These are phyloP conservation scores for Branchellion lobata DNA, from an alignment of 2,888 invertebrate species.

Conservation along the genomic window DNA sequence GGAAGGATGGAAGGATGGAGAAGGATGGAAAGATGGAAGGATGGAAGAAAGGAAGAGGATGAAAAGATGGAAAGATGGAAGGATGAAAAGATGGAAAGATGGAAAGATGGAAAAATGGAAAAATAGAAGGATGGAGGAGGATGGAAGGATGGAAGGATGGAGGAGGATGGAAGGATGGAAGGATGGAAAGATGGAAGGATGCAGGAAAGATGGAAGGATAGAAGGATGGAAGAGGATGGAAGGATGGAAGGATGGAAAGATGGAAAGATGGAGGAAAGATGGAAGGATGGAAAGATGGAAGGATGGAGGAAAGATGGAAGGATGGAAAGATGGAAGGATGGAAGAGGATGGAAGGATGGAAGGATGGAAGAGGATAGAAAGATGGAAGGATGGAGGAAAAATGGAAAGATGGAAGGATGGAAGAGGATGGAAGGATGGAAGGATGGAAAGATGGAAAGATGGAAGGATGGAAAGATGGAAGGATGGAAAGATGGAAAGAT, in stretches of 20 bases:
- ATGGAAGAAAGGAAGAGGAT: too few relatives aligned
- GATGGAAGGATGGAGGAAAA: too few relatives aligned
- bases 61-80: too few relatives aligned
- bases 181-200: neutral
- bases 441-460: neutral
- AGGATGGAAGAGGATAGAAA: too few relatives aligned
- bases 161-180: neutral
- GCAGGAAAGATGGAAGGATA: too few relatives aligned
- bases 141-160: neutral
- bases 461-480: neutral
- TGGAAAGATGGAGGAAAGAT: neutral
- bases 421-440: neutral
- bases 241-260: neutral
- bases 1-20: too few relatives aligned
- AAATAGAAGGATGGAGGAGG: neutral
- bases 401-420: neutral
- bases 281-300: neutral
- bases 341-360: neutral
- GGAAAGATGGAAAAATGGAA: too few relatives aligned
- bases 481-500: neutral
- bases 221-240: too few relatives aligned
- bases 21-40: too few relatives aligned
- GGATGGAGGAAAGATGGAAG: too few relatives aligned
- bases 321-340: neutral
- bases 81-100: too few relatives aligned